Evolutionary conservation across 2,888 invertebrate genomes (phyloP), one percentile per base, ranked within the genome.

Genomic region (Teleiodes luculella): DNA sequence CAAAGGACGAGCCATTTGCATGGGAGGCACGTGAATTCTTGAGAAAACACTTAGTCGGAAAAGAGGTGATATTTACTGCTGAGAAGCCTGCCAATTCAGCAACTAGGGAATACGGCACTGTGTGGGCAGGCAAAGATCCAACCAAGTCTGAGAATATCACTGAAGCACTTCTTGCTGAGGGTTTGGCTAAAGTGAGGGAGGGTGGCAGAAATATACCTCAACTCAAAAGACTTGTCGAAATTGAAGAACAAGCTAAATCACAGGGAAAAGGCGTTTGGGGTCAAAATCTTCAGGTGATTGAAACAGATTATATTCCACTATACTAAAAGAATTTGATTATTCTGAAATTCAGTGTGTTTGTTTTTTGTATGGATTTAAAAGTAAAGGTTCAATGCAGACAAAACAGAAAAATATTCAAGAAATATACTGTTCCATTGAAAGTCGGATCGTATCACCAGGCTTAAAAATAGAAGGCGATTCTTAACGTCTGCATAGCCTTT

Each of bases 11-110:
- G 85, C 96, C 98, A 1, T 99, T 92, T 90, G 98, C 98, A 0
- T 99, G 98, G 98, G 98, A 99, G 76, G 96, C 98, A 1, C 93
- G 99, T 53, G 99, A 99, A 86, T 98, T 94, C 75, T 90, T 99
- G 48, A 92, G 99, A 35, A 96, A 97, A 75, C 97, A 96, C 80
- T 85, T 99, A 33, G 94, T 99, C 68, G 98, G 98, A 1, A 95
- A 96, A 78, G 95, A 96, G 68, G 96, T 99, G 0, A 92, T 92
- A 13, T 98, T 97, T 76, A 94, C 93, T 35, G 91, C 92, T 52
- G 98, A 98, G 73, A 96, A 95, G 74, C 94, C 95, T 33, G 93
- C 95, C 55, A 95, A 95, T 70, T 94, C 94, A 3, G 92, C 91
- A n/a, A 93, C 96, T 61, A 96, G 96, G 78, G 89, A 89, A 58